phyloP scores from a whole-genome alignment of 2,797 vertebrate species.

The Tapera naevia region DNA sequence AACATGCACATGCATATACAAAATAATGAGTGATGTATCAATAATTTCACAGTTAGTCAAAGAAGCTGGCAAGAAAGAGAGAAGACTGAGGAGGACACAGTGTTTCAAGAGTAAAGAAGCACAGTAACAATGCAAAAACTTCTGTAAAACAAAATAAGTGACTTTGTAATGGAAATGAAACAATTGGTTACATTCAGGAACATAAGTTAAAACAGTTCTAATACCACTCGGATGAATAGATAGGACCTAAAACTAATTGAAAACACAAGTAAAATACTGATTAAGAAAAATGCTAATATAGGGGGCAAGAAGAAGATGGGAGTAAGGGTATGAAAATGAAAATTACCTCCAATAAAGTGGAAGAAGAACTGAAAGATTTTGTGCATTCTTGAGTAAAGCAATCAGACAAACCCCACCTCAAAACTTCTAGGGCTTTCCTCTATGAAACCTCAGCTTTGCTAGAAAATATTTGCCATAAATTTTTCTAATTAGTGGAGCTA shows the following conservation, averaged over 20 bases:
- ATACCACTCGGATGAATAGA: neutral
- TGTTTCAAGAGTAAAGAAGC: neutral
- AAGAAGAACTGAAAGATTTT: neutral
- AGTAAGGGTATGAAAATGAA: neutral
- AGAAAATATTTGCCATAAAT: neutral
- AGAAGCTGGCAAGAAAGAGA: neutral
- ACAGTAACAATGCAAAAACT: accelerated
- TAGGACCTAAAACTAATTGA: neutral
- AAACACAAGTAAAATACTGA: neutral
- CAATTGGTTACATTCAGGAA: neutral
- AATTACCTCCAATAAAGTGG: neutral
- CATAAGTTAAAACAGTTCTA: neutral
- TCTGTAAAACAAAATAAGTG: neutral
- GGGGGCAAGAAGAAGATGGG: neutral
- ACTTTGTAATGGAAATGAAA: neutral
- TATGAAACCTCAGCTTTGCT: neutral
- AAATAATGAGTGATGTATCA: neutral
- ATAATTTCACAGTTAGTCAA: neutral
- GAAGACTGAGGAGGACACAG: neutral
- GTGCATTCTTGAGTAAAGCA: neutral
- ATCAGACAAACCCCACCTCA: neutral
- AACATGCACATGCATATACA: neutral
- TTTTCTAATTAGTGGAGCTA: neutral
- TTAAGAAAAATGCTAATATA: neutral
- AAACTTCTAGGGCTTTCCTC: neutral